phyloP scores from a whole-genome alignment of 2,888 invertebrate genomes.

The Papilio elwesi region DNA sequence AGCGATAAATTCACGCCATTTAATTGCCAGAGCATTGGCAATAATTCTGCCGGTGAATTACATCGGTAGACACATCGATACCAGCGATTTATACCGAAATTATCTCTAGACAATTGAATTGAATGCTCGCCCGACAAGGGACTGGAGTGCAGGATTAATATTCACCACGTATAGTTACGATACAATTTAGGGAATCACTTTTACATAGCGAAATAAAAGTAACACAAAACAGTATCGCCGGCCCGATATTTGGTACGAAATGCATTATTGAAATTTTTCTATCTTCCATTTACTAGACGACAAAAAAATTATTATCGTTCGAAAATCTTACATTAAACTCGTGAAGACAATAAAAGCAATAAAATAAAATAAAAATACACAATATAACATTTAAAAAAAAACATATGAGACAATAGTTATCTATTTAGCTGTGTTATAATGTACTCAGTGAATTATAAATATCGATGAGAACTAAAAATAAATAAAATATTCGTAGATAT shows the following conservation, averaged over 20 bases:
- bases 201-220: not conserved
- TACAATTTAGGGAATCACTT: not conserved
- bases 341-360: no score
- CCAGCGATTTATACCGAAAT: constrained; percentile 52
- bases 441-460: no score
- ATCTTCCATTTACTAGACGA: no score
- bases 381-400: no score
- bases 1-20: constrained; percentile 60
- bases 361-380: no score
- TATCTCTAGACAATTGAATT: constrained; percentile 49
- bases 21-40: constrained; percentile 55
- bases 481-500: no score
- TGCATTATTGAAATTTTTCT: not conserved
- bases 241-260: not conserved
- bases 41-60: constrained; percentile 57
- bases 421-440: no score
- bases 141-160: not conserved
- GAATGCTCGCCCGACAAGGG: constrained; percentile 40
- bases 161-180: not conserved
- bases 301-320: no score
- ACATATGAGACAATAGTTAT: no score
- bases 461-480: no score
- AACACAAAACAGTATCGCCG: not conserved
- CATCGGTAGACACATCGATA: constrained; percentile 47
- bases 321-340: no score